Percentiles rank a stretch among this genome's conserved stretches.
These are phyloP conservation scores for Lycopodina hypogea DNA, from an alignment of 37 sponge, comb jelly and placozoan genomes.

Conservation along the genomic window DNA sequence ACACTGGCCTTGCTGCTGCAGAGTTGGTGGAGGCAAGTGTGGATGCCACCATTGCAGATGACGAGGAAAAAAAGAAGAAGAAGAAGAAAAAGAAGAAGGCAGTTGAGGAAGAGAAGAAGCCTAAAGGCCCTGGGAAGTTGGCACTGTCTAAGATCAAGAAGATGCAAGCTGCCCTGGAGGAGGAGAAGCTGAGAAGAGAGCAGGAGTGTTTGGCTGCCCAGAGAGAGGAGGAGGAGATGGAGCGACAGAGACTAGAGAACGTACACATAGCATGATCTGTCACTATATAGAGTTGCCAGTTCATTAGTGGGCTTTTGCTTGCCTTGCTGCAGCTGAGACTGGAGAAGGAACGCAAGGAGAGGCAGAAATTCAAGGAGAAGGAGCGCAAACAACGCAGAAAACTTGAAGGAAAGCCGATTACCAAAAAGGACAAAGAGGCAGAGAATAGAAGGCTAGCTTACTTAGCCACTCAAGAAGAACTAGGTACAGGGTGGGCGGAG, in stretches of 20 bases:
- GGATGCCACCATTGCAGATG: constrained; percentile 15
- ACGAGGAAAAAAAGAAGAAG: constrained; percentile 56
- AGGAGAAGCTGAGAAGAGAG: constrained; percentile 66
- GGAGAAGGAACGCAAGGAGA: constrained; percentile 77
- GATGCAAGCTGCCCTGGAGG: constrained; percentile 47
- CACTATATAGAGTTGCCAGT: neutral
- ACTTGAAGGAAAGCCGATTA: constrained; percentile 87
- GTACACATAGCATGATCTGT: neutral
- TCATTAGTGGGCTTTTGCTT: too few species aligned
- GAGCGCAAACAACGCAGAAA: constrained; percentile 72
- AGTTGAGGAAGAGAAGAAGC: constrained; percentile 42
- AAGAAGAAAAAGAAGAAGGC: constrained; percentile 81
- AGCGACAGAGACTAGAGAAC: constrained; percentile 49
- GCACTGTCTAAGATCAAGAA: constrained; percentile 66
- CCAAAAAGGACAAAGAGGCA: constrained; percentile 79
- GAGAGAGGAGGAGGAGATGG: constrained; percentile 76
- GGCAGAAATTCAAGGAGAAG: constrained; percentile 76
- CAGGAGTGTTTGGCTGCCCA: constrained; percentile 57
- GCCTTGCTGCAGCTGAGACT: constrained; percentile 27
- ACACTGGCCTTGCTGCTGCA: neutral
- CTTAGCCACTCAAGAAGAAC: constrained; percentile 62
- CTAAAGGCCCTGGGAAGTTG: constrained; percentile 27
- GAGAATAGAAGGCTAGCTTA: constrained; percentile 47
- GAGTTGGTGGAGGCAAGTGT: constrained; percentile 24
- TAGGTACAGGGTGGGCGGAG: constrained; percentile 54